phyloP scores from a whole-genome alignment of 1,140 invertebrate species.

The Cotesia glomerata region DNA sequence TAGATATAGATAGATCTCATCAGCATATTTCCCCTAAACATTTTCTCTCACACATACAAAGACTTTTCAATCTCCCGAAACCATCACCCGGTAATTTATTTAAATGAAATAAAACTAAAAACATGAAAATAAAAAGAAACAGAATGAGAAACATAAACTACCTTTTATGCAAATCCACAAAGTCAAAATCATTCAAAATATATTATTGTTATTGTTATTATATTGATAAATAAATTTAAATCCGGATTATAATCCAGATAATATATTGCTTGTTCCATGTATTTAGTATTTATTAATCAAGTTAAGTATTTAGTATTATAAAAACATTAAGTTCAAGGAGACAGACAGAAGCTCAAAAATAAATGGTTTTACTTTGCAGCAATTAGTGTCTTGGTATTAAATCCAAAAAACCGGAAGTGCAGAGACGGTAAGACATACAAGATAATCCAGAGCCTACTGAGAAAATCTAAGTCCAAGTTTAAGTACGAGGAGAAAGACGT shows the following conservation, averaged over 20 bases:
- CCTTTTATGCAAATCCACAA: no score
- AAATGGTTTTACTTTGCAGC: not conserved
- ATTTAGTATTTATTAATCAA: not conserved
- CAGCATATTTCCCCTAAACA: not conserved
- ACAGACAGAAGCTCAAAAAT: slow-evolving; percentile 2
- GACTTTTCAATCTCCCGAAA: no score
- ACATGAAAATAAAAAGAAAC: no score
- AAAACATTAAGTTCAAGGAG: not conserved
- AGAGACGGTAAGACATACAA: not conserved
- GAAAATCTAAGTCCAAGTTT: not conserved
- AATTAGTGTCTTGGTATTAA: slow-evolving; percentile 11
- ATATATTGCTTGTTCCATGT: no score
- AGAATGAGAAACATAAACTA: no score
- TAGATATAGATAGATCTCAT: no score
- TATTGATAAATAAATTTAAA: no score
- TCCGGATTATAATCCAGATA: no score
- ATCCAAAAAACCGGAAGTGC: slow-evolving; percentile 3
- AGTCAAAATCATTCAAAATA: no score
- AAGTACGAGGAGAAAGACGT: not conserved
- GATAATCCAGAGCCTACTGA: not conserved
- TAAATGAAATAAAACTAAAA: no score
- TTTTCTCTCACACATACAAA: not conserved
- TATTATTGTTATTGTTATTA: no score
- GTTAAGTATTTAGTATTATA: not conserved
- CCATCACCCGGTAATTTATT: no score